A percentile compares a stretch with the other conserved stretches of the same genome.
phyloP scores from a whole-genome alignment of 2,888 invertebrate species.

The Pinctada fucata region DNA sequence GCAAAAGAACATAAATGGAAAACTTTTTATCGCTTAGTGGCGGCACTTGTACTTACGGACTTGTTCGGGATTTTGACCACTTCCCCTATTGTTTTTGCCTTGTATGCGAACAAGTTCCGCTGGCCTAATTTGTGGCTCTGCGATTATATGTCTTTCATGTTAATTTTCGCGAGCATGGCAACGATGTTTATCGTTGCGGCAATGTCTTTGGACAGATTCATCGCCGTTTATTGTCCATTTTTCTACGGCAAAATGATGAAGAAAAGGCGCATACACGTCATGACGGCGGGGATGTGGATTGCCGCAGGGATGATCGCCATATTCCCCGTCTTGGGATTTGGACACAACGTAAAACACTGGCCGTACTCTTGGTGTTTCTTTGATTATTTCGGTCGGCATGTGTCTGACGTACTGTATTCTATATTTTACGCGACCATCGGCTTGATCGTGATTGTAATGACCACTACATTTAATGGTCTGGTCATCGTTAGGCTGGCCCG shows the following conservation, averaged over 20 bases:
- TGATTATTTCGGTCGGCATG: slow-evolving; percentile 24
- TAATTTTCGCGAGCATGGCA: slow-evolving; percentile 35
- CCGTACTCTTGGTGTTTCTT: slow-evolving; percentile 40
- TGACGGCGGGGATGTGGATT: slow-evolving; percentile 23
- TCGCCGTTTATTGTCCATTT: slow-evolving; percentile 33
- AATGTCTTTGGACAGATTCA: slow-evolving; percentile 36
- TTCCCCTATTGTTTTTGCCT: slow-evolving; percentile 28
- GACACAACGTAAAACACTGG: slow-evolving; percentile 31
- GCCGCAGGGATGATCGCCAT: slow-evolving; percentile 18
- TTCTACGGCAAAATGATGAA: slow-evolving; percentile 27
- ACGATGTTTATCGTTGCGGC: slow-evolving; percentile 29
- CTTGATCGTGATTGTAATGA: slow-evolving; percentile 9
- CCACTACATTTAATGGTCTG: slow-evolving; percentile 18
- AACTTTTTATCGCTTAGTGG: slow-evolving; percentile 34
- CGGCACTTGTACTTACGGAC: slow-evolving; percentile 27
- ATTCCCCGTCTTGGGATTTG: slow-evolving; percentile 32
- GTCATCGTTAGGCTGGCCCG: slow-evolving; percentile 17
- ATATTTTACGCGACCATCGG: slow-evolving; percentile 26
- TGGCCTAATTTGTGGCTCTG: slow-evolving; percentile 64
- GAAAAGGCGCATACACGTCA: slow-evolving; percentile 7
- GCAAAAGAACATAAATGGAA: slow-evolving; percentile 36
- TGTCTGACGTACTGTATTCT: slow-evolving; percentile 19
- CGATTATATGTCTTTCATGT: slow-evolving; percentile 36
- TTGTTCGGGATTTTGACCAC: slow-evolving; percentile 33
- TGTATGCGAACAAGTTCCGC: slow-evolving; percentile 43